These are phyloP conservation scores for Sebastes melanostomus DNA, from an alignment of 2,797 vertebrate genomes.

Conservation along the genomic window DNA sequence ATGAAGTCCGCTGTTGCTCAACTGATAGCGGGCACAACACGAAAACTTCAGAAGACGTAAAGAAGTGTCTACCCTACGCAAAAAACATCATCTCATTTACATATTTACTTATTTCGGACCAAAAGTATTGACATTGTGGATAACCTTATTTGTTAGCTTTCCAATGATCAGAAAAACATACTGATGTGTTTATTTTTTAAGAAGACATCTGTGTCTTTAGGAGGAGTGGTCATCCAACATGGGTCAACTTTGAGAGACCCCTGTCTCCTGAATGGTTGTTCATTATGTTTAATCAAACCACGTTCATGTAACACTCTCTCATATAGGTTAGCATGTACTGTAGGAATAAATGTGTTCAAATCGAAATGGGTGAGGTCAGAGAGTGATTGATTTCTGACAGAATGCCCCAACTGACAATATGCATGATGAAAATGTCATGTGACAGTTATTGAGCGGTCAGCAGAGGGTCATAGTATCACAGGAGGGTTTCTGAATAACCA, in stretches of 20 bases:
- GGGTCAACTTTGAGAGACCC: no score
- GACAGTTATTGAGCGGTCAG: slow-evolving; percentile 17
- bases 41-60: background rate
- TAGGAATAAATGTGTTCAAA: background rate
- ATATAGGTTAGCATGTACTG: background rate
- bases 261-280: background rate
- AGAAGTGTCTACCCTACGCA: background rate
- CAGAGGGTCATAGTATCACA: background rate
- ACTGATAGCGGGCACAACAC: background rate
- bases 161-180: background rate
- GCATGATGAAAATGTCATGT: slow-evolving; percentile 15
- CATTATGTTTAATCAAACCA: background rate
- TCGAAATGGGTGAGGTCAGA: background rate
- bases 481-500: background rate
- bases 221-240: background rate
- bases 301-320: background rate
- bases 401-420: slow-evolving; percentile 2
- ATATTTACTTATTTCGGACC: background rate
- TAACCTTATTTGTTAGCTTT: background rate
- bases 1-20: background rate
- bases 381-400: background rate
- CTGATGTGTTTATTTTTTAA: background rate
- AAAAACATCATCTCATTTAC: background rate
- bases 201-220: background rate
- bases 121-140: background rate